Base-by-base conservation (phyloP, 2,888 invertebrate species). In the Thysanoteuthis rhombus region DNA sequence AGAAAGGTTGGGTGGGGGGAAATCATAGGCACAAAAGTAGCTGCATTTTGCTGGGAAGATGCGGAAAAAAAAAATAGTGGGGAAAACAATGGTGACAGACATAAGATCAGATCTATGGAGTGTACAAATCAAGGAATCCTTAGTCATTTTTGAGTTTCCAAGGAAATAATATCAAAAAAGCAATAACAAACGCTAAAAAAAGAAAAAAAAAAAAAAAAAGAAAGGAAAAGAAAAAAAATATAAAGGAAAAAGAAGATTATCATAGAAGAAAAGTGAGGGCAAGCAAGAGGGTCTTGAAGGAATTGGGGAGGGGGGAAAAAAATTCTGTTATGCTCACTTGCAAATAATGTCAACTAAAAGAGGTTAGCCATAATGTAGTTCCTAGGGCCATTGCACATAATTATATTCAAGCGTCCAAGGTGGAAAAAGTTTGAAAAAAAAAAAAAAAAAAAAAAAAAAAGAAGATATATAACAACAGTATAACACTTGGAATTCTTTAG, bases 361-460 rank as follows among this genome's bases (percentile, higher is more conserved):
- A 75, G 6, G n/a, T 75, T 36, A 75, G 75, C 75, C 10, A 75
- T 75, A 75, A 75, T 75, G n/a, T 75, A 75, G 75, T 75, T 36
- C 75, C 75, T 75, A 75, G 75, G 75, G 75, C 75, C 75, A 75
- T 75, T 75, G 75, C 75, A 75, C 75, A 75, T 75, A 75, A 75
- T 75, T 75, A 75, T 75, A 75, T 75, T 75, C n/a, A 75, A 75
- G 75, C 75, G 75, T 75, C n/a, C 75, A 75, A 75, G 75, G 16
- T 75, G n/a, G 75, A 58, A 75, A 75, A 75, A 75, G 19, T 16
- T n/a, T n/a, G n/a, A n/a, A 75, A n/a, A n/a, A 75, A 75, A 75
- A n/a, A 75, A n/a, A n/a, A 75, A 75, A 75, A n/a, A 75, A n/a
- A n/a, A 75, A 75, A 75, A n/a, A n/a, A n/a, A n/a, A n/a, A n/a